These are phyloP conservation scores for Aeoliscus strigatus DNA, from an alignment of 2,797 vertebrate genomes.

Conservation along the genomic window DNA sequence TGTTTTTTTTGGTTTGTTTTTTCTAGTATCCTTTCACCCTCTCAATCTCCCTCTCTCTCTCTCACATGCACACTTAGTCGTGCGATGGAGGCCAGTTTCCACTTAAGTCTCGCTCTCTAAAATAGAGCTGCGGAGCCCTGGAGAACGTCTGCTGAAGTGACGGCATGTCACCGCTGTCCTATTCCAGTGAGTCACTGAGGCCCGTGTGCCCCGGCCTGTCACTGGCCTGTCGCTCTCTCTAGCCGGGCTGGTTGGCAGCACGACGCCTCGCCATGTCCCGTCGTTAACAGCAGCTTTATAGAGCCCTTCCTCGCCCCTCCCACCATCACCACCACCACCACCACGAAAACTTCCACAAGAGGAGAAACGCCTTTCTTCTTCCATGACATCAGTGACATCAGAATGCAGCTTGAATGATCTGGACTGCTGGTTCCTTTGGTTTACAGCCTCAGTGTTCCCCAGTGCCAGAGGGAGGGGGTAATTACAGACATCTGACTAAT, in stretches of 20 bases:
- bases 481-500: slow-evolving; percentile 31
- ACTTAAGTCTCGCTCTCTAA: slow-evolving; percentile 29
- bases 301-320: slow-evolving; percentile 5
- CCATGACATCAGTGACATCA: not conserved
- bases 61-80: slow-evolving; percentile 15
- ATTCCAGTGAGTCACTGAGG: slow-evolving; percentile 68
- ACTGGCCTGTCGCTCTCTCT: slow-evolving; percentile 59
- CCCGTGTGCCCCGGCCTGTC: slow-evolving; percentile 64
- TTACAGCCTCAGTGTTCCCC: slow-evolving; percentile 12
- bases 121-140: slow-evolving; percentile 46
- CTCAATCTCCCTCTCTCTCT: slow-evolving; percentile 32
- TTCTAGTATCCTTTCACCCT: slow-evolving; percentile 18
- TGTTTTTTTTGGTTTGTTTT: not conserved
- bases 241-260: slow-evolving; percentile 42
- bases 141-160: slow-evolving; percentile 59
- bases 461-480: slow-evolving; percentile 14
- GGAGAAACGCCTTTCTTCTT: slow-evolving; percentile 8
- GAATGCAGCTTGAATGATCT: not conserved
- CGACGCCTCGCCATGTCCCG: slow-evolving; percentile 29
- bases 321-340: no score
- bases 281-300: slow-evolving; percentile 41
- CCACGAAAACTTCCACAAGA: slow-evolving; percentile 6
- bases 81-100: slow-evolving; percentile 23
- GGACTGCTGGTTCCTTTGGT: slow-evolving; percentile 16
- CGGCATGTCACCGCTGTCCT: slow-evolving; percentile 66